Evolutionary conservation across 2,797 vertebrate species (phyloP).

Genomic region (Anisognathus igniventris): DNA sequence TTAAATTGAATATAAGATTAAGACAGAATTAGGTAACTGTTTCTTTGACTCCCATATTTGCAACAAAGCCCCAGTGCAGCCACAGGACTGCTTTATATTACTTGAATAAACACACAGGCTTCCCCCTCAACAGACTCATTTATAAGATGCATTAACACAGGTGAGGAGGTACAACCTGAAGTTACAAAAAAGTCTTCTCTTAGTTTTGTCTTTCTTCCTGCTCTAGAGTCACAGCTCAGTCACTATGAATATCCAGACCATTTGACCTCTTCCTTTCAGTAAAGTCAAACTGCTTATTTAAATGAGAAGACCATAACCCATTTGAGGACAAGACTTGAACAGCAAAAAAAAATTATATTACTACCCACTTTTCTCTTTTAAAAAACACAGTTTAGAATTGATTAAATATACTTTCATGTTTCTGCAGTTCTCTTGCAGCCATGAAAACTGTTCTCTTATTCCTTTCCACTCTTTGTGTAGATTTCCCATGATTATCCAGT

Average conservation of each 20-base stretch:
- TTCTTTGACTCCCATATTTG: slow-evolving; percentile 39
- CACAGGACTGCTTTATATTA: neutral
- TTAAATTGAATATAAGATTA: slow-evolving; percentile 45
- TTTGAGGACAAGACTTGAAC: slow-evolving; percentile 22
- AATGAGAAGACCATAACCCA: slow-evolving; percentile 17
- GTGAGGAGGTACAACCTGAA: neutral
- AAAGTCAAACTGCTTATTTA: neutral
- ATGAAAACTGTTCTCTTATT: neutral
- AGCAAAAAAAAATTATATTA: neutral
- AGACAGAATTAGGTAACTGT: slow-evolving; percentile 2
- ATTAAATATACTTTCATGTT: neutral
- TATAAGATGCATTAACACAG: neutral
- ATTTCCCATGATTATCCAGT: slow-evolving; percentile 3
- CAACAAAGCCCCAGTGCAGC: neutral
- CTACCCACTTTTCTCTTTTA: neutral
- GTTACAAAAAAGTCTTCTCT: neutral
- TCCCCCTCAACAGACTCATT: neutral
- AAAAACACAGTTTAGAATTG: slow-evolving; percentile 32
- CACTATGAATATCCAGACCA: neutral
- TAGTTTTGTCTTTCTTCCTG: slow-evolving; percentile 1
- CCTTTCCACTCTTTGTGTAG: neutral
- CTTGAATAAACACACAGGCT: neutral
- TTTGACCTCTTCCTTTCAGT: neutral
- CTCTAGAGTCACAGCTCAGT: neutral
- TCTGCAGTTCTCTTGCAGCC: neutral